phyloP scores from a whole-genome alignment of 2,113 vertebrate genomes.

The Rhinopomastus cyanomelas region DNA sequence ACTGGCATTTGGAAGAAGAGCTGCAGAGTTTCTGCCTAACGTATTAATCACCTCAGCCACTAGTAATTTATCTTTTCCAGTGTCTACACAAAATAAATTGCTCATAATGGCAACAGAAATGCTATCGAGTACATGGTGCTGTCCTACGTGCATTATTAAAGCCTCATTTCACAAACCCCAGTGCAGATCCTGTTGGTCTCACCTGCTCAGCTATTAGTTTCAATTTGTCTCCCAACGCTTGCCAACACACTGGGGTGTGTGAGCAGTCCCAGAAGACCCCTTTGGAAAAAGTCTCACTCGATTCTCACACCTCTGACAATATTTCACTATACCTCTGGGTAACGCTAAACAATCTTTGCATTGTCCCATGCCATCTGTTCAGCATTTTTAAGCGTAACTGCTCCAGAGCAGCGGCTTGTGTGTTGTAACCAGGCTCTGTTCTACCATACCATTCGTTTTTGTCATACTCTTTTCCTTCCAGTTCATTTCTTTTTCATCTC shows the following conservation, averaged over 20 bases:
- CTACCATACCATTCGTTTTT: slow-evolving; percentile 49
- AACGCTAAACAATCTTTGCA: slow-evolving; percentile 64
- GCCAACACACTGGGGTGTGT: slow-evolving; percentile 7
- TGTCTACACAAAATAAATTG: slow-evolving; percentile 19
- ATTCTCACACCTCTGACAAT: slow-evolving; percentile 58
- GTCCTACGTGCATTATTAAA: slow-evolving; percentile 24
- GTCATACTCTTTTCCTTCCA: slow-evolving; percentile 29
- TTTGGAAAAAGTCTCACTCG: slow-evolving; percentile 52
- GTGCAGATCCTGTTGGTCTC: slow-evolving; percentile 42
- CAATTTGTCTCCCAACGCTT: slow-evolving; percentile 54
- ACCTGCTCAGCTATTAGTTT: slow-evolving; percentile 65
- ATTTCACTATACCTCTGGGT: slow-evolving; percentile 56
- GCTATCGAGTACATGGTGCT: not conserved
- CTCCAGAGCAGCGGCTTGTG: not conserved
- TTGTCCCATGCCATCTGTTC: slow-evolving; percentile 67
- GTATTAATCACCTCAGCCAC: not conserved
- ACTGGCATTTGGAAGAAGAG: slow-evolving; percentile 28
- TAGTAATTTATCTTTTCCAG: slow-evolving; percentile 23
- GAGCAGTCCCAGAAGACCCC: slow-evolving; percentile 47
- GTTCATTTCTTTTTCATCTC: slow-evolving; percentile 33
- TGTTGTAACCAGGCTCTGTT: not conserved
- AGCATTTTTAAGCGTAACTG: slow-evolving; percentile 50
- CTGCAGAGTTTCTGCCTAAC: slow-evolving; percentile 18
- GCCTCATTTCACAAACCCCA: slow-evolving; percentile 22
- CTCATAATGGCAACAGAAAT: not conserved